Conservation (phyloP, 2,888 invertebrate genomes). For the Seira musarum region DNA sequence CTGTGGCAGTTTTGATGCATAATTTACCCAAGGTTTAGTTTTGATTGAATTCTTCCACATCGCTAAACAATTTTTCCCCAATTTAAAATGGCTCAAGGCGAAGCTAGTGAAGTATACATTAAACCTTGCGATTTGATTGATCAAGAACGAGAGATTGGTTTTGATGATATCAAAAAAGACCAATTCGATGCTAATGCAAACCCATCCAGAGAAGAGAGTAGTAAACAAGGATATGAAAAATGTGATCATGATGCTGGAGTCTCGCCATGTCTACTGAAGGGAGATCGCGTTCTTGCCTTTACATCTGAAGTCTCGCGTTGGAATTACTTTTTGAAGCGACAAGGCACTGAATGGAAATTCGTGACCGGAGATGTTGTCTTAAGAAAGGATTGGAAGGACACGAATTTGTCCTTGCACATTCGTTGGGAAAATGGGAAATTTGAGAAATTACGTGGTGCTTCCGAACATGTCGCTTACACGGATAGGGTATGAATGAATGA, state of each 20-base stretch:
- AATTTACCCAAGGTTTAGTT: too few relatives aligned
- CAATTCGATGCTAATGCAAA: background rate
- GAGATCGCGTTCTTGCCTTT: conserved; percentile 24
- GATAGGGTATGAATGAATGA: conserved; percentile 17
- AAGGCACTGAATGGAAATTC: conserved; percentile 3
- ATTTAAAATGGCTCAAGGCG: background rate
- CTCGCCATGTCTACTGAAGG: conserved; percentile 25
- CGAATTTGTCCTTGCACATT: conserved; percentile 7
- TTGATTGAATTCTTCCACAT: too few relatives aligned
- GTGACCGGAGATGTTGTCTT: conserved; percentile 23
- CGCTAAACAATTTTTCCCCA: too few relatives aligned
- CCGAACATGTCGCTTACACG: conserved; percentile 15
- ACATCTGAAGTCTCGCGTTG: background rate
- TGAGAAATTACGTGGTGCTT: conserved; percentile 9
- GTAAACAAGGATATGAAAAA: background rate
- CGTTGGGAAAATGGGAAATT: conserved; percentile 41
- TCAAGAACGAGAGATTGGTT: conserved; percentile 12
- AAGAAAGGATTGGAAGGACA: conserved; percentile 23
- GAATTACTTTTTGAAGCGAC: background rate
- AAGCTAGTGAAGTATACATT: background rate
- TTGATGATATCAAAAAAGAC: background rate
- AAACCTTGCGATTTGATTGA: background rate
- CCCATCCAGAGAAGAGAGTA: background rate
- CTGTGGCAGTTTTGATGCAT: too few relatives aligned
- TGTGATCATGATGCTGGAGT: background rate